Base-by-base conservation (phyloP, 2,888 invertebrate species). In the Noctua pronuba region DNA sequence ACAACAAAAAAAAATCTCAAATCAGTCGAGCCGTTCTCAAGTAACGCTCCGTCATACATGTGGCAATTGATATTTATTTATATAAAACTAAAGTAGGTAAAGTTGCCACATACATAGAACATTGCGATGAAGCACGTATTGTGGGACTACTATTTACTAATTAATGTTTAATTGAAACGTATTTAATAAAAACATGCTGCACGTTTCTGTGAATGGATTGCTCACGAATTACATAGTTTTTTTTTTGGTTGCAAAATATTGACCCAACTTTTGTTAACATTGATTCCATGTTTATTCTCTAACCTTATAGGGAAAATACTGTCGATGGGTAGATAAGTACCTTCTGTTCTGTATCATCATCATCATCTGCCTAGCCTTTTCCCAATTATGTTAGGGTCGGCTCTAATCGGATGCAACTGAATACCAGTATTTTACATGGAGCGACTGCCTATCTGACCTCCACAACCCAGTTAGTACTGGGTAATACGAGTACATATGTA, bases 91-190 rank as follows among this genome's bases (percentile, higher is more conserved):
- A 24, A 35, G 8, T 21, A 46, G 35, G 21, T 35, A 38, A 81
- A 49, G 31, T 77, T 73, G 31, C 74, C 38, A 41, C 46, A 81
- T 35, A 24, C 24, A 49, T 18, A 28, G 13, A 46, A 80, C 11
- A 55, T 31, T 13, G 46, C 58, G 38, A 49, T 21, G n/a, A 21
- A 69, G 52, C 85, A 85, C 73, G 73, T 84, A 58, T 70, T 66
- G 6, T 84, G 6, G 35, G 31, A 31, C 31, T 38, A 84, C n/a
- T 16, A 41, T 82, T 75, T 46, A 13, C 46, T 31, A 68, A 82
- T 46, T 21, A 65, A 16, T 31, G 10, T n/a, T 16, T 64, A 24
- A 66, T 60, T 49, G 49, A 64, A 49, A 79, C 21, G 21, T 52
- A 7, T 46, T 21, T 41, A 67, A 49, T 52, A 41, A 11, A 35